These are phyloP conservation scores for Diaprepes abbreviatus DNA, from an alignment of 2,888 invertebrate genomes.

Conservation along the genomic window DNA sequence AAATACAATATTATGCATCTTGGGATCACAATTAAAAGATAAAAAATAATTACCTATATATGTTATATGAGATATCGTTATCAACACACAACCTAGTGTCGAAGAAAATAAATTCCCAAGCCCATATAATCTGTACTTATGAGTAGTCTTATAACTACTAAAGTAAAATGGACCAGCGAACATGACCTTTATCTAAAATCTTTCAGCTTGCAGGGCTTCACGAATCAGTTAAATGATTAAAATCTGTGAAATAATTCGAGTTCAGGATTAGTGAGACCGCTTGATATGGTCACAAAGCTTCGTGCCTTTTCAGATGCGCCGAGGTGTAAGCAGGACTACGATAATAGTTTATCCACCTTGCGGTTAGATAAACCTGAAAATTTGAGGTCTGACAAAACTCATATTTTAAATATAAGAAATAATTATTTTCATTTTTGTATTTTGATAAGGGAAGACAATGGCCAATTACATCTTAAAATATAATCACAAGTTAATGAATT, in stretches of 20 bases:
- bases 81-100: not conserved
- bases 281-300: slow-evolving; percentile 10
- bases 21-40: no score
- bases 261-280: slow-evolving; percentile 12
- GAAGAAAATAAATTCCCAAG: not conserved
- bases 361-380: not conserved
- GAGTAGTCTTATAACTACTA: not conserved
- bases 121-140: not conserved
- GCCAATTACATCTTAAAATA: no score
- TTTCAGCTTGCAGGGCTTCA: not conserved
- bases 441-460: no score
- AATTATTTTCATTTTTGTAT: no score
- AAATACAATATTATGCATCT: no score
- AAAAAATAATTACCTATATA: no score
- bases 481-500: no score
- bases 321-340: slow-evolving; percentile 14
- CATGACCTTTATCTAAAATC: slow-evolving; percentile 1
- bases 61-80: no score
- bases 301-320: not conserved
- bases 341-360: slow-evolving; percentile 15
- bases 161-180: not conserved
- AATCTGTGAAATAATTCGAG: slow-evolving; percentile 25
- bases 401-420: not conserved
- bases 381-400: not conserved
- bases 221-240: slow-evolving; percentile 16